Percentiles rank a stretch among this genome's conserved stretches.
These are phyloP conservation scores for Etheostoma spectabile DNA, from an alignment of 2,113 vertebrate genomes.

Conservation along the genomic window DNA sequence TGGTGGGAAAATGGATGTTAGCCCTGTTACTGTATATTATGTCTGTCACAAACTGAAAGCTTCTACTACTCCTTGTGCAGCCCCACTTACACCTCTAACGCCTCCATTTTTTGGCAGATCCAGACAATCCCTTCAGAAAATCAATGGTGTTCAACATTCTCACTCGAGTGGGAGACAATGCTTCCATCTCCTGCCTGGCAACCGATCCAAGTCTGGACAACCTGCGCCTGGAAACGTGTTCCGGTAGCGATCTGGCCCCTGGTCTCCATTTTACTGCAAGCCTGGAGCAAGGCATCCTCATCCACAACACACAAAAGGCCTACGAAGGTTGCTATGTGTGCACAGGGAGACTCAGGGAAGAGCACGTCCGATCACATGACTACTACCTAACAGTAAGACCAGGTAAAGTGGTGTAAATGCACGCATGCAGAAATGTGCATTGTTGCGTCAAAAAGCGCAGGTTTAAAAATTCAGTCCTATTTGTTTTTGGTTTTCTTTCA, in stretches of 20 bases:
- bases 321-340: conserved; percentile 91
- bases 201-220: conserved; percentile 88
- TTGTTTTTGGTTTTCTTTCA: conserved; percentile 69
- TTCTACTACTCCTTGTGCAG: conserved; percentile 9
- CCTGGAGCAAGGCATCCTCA: conserved; percentile 87
- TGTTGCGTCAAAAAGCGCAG: not conserved
- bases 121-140: conserved; percentile 87
- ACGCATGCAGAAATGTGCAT: not conserved
- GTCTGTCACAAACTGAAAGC: not conserved
- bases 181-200: conserved; percentile 88
- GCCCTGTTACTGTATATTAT: not conserved
- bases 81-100: conserved; percentile 27
- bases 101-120: conserved; percentile 84
- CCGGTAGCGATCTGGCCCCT: conserved; percentile 78
- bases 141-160: conserved; percentile 79
- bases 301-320: conserved; percentile 83
- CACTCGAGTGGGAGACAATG: conserved; percentile 84
- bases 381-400: conserved; percentile 78
- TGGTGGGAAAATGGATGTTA: not conserved
- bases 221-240: conserved; percentile 86
- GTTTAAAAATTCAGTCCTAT: not conserved
- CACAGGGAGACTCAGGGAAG: conserved; percentile 79
- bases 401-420: conserved; percentile 63
- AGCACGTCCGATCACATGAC: conserved; percentile 58
- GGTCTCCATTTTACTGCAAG: conserved; percentile 84